These are phyloP conservation scores for Tapera naevia DNA, from an alignment of 2,797 vertebrate species.

Conservation along the genomic window DNA sequence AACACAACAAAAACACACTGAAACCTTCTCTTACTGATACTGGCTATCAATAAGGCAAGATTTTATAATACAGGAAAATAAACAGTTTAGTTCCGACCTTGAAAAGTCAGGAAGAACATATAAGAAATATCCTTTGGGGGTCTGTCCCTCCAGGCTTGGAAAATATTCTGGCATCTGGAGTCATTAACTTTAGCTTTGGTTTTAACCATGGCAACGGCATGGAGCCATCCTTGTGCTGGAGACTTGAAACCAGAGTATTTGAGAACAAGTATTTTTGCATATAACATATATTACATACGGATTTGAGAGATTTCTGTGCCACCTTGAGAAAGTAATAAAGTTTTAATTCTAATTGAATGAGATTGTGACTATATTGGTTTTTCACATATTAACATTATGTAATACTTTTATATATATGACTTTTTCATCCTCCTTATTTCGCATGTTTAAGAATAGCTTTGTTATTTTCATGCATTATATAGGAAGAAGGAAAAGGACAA, in stretches of 20 bases:
- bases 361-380: neutral
- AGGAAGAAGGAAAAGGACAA: neutral
- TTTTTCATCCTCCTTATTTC: neutral
- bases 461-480: neutral
- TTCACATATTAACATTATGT: neutral
- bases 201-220: neutral
- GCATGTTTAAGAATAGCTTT: neutral
- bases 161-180: neutral
- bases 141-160: neutral
- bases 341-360: neutral
- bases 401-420: neutral
- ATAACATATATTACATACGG: neutral
- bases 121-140: neutral
- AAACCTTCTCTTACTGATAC: neutral
- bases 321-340: neutral
- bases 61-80: neutral
- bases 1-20: no score
- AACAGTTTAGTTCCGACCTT: neutral
- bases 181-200: neutral
- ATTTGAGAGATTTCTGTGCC: neutral
- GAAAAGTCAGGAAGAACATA: neutral
- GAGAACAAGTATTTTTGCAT: neutral
- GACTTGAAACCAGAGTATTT: neutral
- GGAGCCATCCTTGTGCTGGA: neutral
- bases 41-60: neutral